Percentiles rank a stretch among this genome's conserved stretches.
Evolutionary conservation across 2,797 vertebrate species (phyloP).

Genomic region (Ctenopoma kingsleyae): DNA sequence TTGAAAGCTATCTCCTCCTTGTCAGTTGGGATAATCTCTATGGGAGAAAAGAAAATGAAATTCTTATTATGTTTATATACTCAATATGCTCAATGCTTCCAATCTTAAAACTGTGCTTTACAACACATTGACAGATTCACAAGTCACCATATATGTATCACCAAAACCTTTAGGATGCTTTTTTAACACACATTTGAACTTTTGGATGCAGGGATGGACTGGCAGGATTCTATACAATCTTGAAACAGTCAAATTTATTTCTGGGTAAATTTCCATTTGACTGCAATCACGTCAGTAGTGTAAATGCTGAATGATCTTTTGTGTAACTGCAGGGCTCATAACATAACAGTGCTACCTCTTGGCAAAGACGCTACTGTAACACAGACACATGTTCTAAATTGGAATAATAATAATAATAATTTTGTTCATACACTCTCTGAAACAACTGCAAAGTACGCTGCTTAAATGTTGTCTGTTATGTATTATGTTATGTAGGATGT

Average conservation of each 20-base stretch:
- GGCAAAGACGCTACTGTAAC: background rate
- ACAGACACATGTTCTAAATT: background rate
- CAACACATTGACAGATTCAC: background rate
- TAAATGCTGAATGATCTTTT: background rate
- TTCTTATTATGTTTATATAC: background rate
- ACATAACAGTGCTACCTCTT: background rate
- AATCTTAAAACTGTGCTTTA: no score
- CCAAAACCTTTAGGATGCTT: no score
- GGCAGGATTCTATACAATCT: background rate
- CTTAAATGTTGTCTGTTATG: background rate
- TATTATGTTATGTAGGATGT: background rate
- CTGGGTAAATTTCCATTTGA: background rate
- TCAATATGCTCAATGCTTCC: fast-evolving
- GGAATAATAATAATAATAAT: background rate
- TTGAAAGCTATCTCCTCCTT: constrained; percentile 94
- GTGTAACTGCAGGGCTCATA: background rate
- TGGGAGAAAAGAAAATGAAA: constrained; percentile 15
- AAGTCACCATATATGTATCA: no score
- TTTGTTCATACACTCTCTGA: background rate
- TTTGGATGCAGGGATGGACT: background rate
- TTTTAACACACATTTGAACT: background rate
- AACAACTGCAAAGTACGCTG: background rate
- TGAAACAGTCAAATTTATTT: background rate
- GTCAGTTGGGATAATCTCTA: constrained; percentile 93
- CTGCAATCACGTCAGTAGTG: background rate